These are phyloP conservation scores for Mustela lutreola DNA, from an alignment of 2,113 vertebrate species.

Conservation along the genomic window DNA sequence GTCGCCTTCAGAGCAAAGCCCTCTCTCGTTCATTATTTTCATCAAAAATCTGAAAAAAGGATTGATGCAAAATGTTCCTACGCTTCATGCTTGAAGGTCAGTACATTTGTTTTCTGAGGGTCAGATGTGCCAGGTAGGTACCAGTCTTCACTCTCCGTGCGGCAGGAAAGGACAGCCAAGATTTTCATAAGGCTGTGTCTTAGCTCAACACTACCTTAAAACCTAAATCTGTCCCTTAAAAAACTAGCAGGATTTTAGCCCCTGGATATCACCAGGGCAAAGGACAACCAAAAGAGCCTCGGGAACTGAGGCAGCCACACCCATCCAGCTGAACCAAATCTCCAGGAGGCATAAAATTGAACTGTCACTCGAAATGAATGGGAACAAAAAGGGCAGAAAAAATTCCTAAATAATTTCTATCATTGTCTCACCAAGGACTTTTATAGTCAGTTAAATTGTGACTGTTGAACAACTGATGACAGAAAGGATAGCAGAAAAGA, in stretches of 20 bases:
- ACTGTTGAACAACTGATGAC: not conserved
- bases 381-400: not conserved
- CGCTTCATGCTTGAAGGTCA: conserved; percentile 3
- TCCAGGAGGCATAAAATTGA: not conserved
- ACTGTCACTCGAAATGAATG: not conserved
- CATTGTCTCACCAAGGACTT: not conserved
- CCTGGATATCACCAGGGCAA: not conserved
- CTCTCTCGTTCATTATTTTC: conserved; percentile 76
- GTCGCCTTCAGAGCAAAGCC: conserved; percentile 77
- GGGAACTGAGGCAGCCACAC: not conserved
- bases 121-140: not conserved
- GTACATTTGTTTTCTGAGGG: conserved; percentile 66
- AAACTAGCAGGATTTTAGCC: not conserved
- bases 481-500: not conserved
- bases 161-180: not conserved
- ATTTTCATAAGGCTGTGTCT: not conserved
- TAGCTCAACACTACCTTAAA: not conserved
- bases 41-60: conserved; percentile 50
- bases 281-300: not conserved
- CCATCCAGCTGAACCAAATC: not conserved
- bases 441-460: not conserved
- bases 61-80: conserved; percentile 53
- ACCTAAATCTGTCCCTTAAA: not conserved
- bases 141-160: not conserved
- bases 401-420: not conserved